Evolutionary conservation across 2,113 vertebrate genomes (phyloP), one percentile per base, ranked within the genome.

Genomic region (Paramormyrops kingsleyae): DNA sequence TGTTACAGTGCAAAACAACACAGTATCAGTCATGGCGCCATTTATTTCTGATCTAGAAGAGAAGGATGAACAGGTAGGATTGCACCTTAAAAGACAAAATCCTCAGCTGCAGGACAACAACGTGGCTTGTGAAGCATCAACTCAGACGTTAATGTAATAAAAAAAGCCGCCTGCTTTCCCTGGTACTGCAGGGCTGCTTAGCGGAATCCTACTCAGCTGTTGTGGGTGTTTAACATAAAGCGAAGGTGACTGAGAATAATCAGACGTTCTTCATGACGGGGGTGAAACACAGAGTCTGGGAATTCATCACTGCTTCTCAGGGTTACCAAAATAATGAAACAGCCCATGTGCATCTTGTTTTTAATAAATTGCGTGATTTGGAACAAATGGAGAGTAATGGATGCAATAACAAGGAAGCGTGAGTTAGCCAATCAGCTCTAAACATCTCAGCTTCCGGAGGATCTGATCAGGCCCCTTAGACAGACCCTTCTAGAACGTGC

Each of bases 351-450:
- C 83, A 47, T 84, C 83, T 84, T 44, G 21, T 84, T 84, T 80
- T 84, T 84, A 84, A 84, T 47, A 47, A 84, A 84, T 47, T 24
- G 44, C 4, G 42, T 84, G 21, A 84, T 84, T 84, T 44, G 42
- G 6, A n/a, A 84, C 83, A 84, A 84, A 84, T 84, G 21, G 83
- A 84, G 83, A 84, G 44, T 84, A 84, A 84, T 84, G 83, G 44
- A 84, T 84, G 83, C 83, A 24, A 7, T 84, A 46, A 35, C 7
- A 84, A 47, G 42, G 44, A 24, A n/a, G 19, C 24, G 1, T 3
- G 31, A 42, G 74, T 42, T 6, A 8, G 35, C 74, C n/a, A 13
- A 27, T 31, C n/a, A 12, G 62, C 62, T 31, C 59, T 24, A 6
- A 56, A 5, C 5, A 4, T 5, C 56, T 59, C 24, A 62, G 59